Evolutionary conservation across 1,140 invertebrate species (phyloP).

Genomic region (Lepidostoma basale): DNA sequence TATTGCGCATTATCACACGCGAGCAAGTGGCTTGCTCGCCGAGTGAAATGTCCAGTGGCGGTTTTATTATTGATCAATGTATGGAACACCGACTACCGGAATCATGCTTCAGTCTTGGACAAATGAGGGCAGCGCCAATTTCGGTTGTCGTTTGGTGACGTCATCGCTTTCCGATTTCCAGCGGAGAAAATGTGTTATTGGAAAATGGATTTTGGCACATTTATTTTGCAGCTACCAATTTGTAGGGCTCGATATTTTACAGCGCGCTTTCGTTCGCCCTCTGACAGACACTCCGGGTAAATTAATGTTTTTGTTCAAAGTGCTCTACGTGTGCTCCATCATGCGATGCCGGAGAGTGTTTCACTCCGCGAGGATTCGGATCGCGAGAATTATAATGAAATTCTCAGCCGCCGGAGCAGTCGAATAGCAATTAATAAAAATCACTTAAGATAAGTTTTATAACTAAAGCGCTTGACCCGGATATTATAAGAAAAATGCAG

Average conservation of each 20-base stretch:
- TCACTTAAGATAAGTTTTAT: too few relatives aligned
- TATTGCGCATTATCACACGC: neutral
- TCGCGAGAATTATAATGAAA: neutral
- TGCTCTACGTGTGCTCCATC: slow-evolving; percentile 26
- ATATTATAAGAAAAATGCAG: too few relatives aligned
- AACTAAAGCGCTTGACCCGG: too few relatives aligned
- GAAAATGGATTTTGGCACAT: slow-evolving; percentile 40
- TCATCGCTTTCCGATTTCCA: slow-evolving; percentile 32
- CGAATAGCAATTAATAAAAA: too few relatives aligned
- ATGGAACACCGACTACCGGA: neutral
- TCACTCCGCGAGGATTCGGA: neutral
- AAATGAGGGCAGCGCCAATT: slow-evolving; percentile 13
- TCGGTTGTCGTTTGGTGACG: slow-evolving; percentile 12
- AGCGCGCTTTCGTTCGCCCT: slow-evolving; percentile 17
- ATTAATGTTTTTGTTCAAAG: slow-evolving; percentile 36
- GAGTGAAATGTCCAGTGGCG: slow-evolving; percentile 1
- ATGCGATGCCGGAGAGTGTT: slow-evolving; percentile 24
- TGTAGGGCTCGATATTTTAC: slow-evolving; percentile 31
- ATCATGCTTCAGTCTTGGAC: slow-evolving; percentile 9
- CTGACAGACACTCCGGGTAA: slow-evolving; percentile 31
- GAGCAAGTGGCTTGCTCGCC: neutral
- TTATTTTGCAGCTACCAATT: slow-evolving; percentile 38
- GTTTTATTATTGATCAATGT: slow-evolving; percentile 13
- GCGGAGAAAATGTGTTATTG: slow-evolving; percentile 32
- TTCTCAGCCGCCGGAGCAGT: neutral